Base-by-base conservation (phyloP, 2,113 vertebrate genomes). In the Lagopus muta region DNA sequence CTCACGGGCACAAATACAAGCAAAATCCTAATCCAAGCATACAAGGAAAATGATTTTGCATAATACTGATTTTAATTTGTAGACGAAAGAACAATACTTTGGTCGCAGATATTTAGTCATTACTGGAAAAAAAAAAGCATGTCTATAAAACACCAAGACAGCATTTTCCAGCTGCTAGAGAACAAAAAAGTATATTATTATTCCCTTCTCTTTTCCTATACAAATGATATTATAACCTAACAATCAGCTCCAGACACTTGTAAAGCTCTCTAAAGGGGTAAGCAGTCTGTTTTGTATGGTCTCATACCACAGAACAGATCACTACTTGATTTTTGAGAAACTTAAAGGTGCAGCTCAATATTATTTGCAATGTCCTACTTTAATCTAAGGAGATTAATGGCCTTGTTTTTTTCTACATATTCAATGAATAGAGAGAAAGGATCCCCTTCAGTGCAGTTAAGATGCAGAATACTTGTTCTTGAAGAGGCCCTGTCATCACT, bases 11-110 rank as follows among this genome's bases (percentile, higher is more conserved):
- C 52, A 74, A 85, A 52, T 43, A 30, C 36, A 72, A 66, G 9
- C 73, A 62, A 32, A 57, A 57, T 32, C 55, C 18, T 57, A 32
- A 70, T 28, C 36, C 45, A 80, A 32, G 38, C 6, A 50, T 10
- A 17, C 0, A 78, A 27, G 13, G 17, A 64, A 70, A 76, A 40
- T 43, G 0, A 32, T 83, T 76, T 30, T 10, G 61, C 20, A 15
- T 13, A 61, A 40, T 25, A 43, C 7, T 89, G 45, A 40, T 70
- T 79, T 65, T 48, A 4, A 88, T 72, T 76, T 69, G 6, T n/a
- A 72, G n/a, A 70, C 50, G 69, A 87, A 77, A 67, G 9, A 73
- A 70, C 8, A 2, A 6, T 76, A 11, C 36, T 78, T 60, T 42
- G 2, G 7, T 42, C 74, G 38, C 86, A 32, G 13, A 54, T 88